phyloP scores from a whole-genome alignment of 37 sponge, comb jelly and placozoan species.

The Ephydatia muelleri region DNA sequence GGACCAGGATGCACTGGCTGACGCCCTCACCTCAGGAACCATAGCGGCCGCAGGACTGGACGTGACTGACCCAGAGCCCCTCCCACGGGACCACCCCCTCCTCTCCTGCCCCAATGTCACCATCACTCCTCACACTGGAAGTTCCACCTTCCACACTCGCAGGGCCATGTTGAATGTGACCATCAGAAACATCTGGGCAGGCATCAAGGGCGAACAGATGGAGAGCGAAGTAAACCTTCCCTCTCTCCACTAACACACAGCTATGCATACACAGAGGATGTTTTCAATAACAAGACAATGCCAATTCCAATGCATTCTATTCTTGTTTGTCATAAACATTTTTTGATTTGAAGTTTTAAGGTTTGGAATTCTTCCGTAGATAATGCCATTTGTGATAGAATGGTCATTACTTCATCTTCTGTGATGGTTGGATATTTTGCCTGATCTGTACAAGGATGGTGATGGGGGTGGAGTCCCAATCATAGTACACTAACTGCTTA shows the following conservation, averaged over 20 bases:
- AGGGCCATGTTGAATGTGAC: constrained; percentile 63
- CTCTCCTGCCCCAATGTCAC: constrained; percentile 68
- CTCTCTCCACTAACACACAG: not conserved
- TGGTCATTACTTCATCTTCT: constrained; percentile 47
- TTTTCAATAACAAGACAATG: not conserved
- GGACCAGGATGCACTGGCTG: constrained; percentile 86
- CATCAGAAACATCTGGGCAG: constrained; percentile 77
- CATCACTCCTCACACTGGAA: constrained; percentile 89
- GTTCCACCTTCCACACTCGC: constrained; percentile 76
- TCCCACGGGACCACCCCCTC: constrained; percentile 85
- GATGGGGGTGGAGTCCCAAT: not conserved
- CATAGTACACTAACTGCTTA: not conserved
- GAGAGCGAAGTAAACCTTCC: constrained; percentile 39
- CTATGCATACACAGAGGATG: not conserved
- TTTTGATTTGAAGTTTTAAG: constrained; percentile 3
- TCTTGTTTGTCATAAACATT: not conserved
- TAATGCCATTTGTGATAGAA: constrained; percentile 19
- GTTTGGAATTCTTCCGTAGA: constrained; percentile 38
- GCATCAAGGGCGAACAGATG: constrained; percentile 58
- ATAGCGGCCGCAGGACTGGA: constrained; percentile 89
- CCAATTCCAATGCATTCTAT: not conserved
- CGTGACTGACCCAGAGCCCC: constrained; percentile 91
- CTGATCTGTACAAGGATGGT: constrained; percentile 14
- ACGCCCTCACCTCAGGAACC: constrained; percentile 52
- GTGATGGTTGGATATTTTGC: constrained; percentile 24